phyloP scores from a whole-genome alignment of 64 coral and sea anemone genomes.

The Hydrozoanthus tunicans region DNA sequence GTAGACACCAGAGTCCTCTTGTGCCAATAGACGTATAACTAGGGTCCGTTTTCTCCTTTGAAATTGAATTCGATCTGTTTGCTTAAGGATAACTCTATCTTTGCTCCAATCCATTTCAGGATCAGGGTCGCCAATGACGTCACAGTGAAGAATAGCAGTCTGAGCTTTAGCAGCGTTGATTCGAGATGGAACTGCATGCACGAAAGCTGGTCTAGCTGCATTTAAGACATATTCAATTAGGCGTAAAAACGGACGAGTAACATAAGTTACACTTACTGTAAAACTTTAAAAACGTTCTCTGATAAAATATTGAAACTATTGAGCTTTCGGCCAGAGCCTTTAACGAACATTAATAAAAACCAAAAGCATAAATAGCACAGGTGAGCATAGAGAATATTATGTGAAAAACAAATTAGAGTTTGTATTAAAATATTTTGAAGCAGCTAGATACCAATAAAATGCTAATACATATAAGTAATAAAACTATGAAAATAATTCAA shows the following conservation, averaged over 20 bases:
- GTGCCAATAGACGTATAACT: background rate
- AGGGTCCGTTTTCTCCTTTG: slow-evolving; percentile 25
- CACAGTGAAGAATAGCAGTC: slow-evolving; percentile 41
- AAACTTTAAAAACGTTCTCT: background rate
- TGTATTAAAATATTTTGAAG: too few relatives aligned
- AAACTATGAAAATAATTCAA: too few relatives aligned
- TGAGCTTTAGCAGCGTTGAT: background rate
- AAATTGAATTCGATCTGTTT: slow-evolving; percentile 17
- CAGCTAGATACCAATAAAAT: too few relatives aligned
- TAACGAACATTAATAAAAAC: background rate
- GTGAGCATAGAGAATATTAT: too few relatives aligned
- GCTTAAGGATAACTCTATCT: background rate
- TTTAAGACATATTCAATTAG: background rate
- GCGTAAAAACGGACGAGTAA: background rate
- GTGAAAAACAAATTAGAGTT: too few relatives aligned
- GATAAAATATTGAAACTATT: too few relatives aligned
- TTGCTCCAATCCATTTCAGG: slow-evolving; percentile 22
- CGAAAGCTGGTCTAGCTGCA: background rate
- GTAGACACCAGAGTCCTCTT: slow-evolving; percentile 24
- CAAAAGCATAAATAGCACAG: background rate
- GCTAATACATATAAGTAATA: too few relatives aligned
- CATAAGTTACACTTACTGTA: background rate
- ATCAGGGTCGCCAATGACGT: slow-evolving; percentile 5
- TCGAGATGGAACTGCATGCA: background rate
- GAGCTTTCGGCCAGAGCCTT: too few relatives aligned